Evolutionary conservation across 2,888 invertebrate genomes (phyloP), one percentile per base, ranked within the genome.

Genomic region (Amorpha juglandis): DNA sequence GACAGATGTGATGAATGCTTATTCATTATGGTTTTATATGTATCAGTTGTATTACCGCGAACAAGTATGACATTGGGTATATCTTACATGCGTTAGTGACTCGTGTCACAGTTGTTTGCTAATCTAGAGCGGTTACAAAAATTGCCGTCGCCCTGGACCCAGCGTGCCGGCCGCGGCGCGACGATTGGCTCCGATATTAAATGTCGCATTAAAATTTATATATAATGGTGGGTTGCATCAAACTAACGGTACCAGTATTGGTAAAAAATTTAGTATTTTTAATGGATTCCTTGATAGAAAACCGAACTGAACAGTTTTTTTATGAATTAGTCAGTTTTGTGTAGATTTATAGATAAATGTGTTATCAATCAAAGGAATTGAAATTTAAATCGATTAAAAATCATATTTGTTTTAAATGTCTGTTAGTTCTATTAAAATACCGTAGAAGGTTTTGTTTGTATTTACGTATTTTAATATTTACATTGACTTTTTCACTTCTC

Each of bases 101-200:
- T 42, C 55, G 67, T 50, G 47, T 64, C 33, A 16, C 35, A 47
- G 69, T 53, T 70, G 69, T 81, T 79, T 76, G 78, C 70, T 74
- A 82, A 84, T 79, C 75, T 81, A 80, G 81, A 79, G 70, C 73
- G 74, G 73, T 75, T 74, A 77, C 72, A 75, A 81, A 80, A 78
- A 73, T 76, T 72, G 66, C 67, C 69, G 66, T 65, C 73, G 74
- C 78, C 76, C 74, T 74, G 77, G 63, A 66, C 75, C 71, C 69
- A 68, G 47, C 62, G 14, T 63, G 35, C 27, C n/a, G n/a, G n/a
- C n/a, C n/a, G n/a, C n/a, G n/a, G n/a, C n/a, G 68, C 63, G 45
- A 64, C 67, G 70, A 72, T 71, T 70, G 69, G 73, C 70, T 73
- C 67, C 74, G 70, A 71, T 74, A 62, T 62, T 68, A 76, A 78